Base-by-base conservation (phyloP, 2,888 invertebrate species). In the Smittia aterrima region DNA sequence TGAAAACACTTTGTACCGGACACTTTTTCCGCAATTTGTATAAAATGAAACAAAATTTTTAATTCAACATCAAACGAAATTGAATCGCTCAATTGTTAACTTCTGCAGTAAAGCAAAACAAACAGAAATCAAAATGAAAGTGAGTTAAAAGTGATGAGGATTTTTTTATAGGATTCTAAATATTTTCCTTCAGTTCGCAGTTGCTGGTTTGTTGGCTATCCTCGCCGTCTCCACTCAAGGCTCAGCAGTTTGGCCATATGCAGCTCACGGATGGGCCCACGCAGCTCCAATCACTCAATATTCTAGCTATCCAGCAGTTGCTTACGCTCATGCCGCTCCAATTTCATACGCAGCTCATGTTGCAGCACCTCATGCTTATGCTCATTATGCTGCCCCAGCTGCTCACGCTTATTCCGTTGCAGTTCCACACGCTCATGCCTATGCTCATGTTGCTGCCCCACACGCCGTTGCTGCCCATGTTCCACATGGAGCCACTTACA, bases 401-500 rank as follows among this genome's bases (percentile, higher is more conserved):
- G 38, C 38, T 38, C 11, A 53, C n/a, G 54, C 11, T 2, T 20
- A 62, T 62, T 1, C 62, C 24, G 62, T 62, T 22, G 62, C 20
- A 11, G 62, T 18, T 22, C 22, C 62, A 62, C 77, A 81, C 78
- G 79, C 80, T 77, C 79, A 80, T 79, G 78, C 79, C 78, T 76
- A 80, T 76, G 78, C 78, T 76, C 76, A 74, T 25, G 74, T 41
- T 32, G 66, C 67, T n/a, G 24, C 75, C n/a, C 32, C 71, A 32
- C 24, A 75, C n/a, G 77, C 75, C 20, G 78, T 79, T 67, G 77
- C 77, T 24, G 80, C 79, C 54, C 79, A 80, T 9, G 80, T 79
- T 40, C 18, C 16, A 27, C 62, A 18, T 22, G 80, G 77, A 78
- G 81, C 67, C 76, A 83, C 82, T 77, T 86, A 86, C 78, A 85